phyloP scores from a whole-genome alignment of 2,797 vertebrate genomes.

The Columba guinea region DNA sequence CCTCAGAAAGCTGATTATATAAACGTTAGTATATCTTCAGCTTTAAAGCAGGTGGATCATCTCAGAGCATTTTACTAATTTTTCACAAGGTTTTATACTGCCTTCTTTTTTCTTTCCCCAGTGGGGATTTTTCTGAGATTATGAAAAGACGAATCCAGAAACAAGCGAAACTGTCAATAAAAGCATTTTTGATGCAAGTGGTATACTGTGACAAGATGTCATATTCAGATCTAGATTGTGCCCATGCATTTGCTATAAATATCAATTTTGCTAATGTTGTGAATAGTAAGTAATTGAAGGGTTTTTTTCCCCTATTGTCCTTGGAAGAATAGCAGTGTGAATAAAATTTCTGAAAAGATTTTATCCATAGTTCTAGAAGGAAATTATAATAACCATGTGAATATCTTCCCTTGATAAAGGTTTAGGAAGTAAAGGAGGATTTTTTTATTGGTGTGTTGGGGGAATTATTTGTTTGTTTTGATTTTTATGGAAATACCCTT shows the following conservation, averaged over 20 bases:
- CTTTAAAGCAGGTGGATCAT: slow-evolving; percentile 50
- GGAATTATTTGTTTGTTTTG: not conserved
- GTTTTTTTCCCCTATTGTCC: not conserved
- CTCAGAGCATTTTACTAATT: slow-evolving; percentile 48
- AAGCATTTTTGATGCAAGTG: not conserved
- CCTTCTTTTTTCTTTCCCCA: not conserved
- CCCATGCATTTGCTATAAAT: slow-evolving; percentile 38
- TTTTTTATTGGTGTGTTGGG: not conserved
- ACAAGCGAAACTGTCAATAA: not conserved
- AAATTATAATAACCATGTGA: not conserved
- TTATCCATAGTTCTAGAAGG: not conserved
- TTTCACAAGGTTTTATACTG: slow-evolving; percentile 17
- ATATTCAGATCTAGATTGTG: not conserved
- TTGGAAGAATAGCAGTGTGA: slow-evolving; percentile 1
- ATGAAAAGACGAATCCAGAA: not conserved
- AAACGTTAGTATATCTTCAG: slow-evolving; percentile 33
- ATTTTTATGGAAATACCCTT: not conserved
- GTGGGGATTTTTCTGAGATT: slow-evolving; percentile 37
- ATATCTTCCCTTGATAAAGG: not conserved
- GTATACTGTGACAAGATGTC: slow-evolving; percentile 21
- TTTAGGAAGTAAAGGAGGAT: not conserved
- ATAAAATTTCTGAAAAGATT: not conserved
- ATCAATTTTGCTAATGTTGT: slow-evolving; percentile 31
- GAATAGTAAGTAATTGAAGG: slow-evolving; percentile 15
- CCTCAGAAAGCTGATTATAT: slow-evolving; percentile 61